A percentile compares a stretch with the other conserved stretches of the same genome.
Conservation (phyloP, 2,888 invertebrate species). For the Entomobrya multifasciata region DNA sequence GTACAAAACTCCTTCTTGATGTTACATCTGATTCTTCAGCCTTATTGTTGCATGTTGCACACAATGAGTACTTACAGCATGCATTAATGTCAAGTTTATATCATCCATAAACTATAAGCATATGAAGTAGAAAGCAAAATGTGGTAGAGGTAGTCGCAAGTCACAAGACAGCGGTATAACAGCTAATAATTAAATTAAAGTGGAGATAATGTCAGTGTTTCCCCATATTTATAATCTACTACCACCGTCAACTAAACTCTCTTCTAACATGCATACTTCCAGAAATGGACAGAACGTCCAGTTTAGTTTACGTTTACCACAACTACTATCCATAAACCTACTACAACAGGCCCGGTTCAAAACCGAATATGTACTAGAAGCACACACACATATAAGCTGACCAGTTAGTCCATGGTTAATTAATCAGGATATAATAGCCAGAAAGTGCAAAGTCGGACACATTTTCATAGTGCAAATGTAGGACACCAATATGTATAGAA, state of each 20-base stretch:
- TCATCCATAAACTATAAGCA: slow-evolving; percentile 5
- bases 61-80: slow-evolving; percentile 16
- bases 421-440: slow-evolving; percentile 60
- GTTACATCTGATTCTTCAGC: no score
- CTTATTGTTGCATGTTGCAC: slow-evolving; percentile 8
- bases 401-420: slow-evolving; percentile 66
- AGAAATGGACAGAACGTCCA: no score
- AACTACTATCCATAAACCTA: not conserved
- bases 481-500: no score
- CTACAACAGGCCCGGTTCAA: no score
- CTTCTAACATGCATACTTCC: slow-evolving; percentile 13
- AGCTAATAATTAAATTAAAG: slow-evolving; percentile 63
- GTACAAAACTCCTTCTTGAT: not conserved
- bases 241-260: not conserved
- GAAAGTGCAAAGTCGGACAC: slow-evolving; percentile 32
- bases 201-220: slow-evolving; percentile 47
- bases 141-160: not conserved
- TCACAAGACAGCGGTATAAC: not conserved
- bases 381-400: not conserved
- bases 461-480: no score
- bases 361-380: no score
- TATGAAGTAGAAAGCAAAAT: not conserved
- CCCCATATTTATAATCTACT: slow-evolving; percentile 17
- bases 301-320: not conserved
- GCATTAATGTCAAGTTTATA: not conserved